Conservation (phyloP, 2,113 vertebrate genomes). For the Poecile atricapillus region DNA sequence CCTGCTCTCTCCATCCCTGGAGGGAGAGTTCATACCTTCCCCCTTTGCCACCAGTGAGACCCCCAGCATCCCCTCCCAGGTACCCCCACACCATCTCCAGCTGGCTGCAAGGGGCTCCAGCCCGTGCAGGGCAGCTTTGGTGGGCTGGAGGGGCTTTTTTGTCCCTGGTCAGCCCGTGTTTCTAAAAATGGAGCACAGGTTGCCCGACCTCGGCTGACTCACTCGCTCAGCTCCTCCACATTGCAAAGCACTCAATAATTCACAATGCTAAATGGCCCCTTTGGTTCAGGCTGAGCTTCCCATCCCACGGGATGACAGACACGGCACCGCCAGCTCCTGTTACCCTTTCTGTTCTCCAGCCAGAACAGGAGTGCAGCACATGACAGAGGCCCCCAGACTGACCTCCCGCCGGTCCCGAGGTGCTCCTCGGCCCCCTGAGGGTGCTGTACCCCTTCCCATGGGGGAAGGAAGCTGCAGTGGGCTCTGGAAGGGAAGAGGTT, state of each 20-base stretch:
- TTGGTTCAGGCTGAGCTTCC: conserved; percentile 37
- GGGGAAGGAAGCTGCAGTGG: not conserved
- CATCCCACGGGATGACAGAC: not conserved
- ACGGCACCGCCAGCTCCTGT: not conserved
- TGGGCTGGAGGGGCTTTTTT: not conserved
- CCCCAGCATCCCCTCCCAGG: rapidly evolving
- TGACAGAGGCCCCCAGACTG: not conserved
- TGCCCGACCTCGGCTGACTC: not conserved
- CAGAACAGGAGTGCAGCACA: not conserved
- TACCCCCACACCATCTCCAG: rapidly evolving
- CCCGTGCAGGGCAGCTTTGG: rapidly evolving
- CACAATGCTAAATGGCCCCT: conserved; percentile 53
- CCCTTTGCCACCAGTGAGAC: not conserved
- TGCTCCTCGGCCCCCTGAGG: not conserved
- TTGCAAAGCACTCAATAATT: conserved; percentile 57
- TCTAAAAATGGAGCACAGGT: not conserved
- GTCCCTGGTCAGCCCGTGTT: not conserved
- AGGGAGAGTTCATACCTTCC: not conserved
- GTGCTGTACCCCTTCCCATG: not conserved
- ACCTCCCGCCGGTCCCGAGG: not conserved
- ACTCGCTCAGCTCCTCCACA: not conserved
- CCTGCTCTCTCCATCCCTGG: not conserved
- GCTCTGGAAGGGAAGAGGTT: not conserved
- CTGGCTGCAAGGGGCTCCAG: not conserved
- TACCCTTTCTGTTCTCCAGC: conserved; percentile 20